Evolutionary conservation across 2,888 invertebrate species (phyloP).

Genomic region (Nephrotoma guestfalica): DNA sequence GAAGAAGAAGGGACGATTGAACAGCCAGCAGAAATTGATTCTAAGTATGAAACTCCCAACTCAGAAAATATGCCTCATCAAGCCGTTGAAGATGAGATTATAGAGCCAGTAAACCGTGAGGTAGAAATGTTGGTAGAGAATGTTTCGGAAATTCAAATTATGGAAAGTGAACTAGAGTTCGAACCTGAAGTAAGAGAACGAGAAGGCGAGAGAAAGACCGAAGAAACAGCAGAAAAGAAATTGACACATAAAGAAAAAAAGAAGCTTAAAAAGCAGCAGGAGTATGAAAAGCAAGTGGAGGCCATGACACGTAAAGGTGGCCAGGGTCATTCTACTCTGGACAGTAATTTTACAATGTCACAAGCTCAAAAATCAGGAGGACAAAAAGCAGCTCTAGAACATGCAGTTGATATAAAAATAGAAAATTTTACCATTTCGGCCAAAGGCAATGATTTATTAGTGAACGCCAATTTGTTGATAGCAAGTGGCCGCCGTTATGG

Average conservation of each 20-base stretch:
- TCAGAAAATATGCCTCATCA: neutral
- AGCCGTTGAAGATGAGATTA: neutral
- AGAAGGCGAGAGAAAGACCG: constrained; percentile 13
- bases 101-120: neutral
- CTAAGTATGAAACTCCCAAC: constrained; percentile 9
- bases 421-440: constrained; percentile 97
- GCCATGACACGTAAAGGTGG: constrained; percentile 73
- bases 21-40: constrained; percentile 15
- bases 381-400: constrained; percentile 68
- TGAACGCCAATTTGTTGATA: constrained; percentile 87
- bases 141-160: constrained; percentile 11
- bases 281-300: constrained; percentile 80
- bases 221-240: constrained; percentile 45
- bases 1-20: constrained; percentile 21
- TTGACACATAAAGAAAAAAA: constrained; percentile 85
- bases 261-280: constrained; percentile 75
- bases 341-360: constrained; percentile 91
- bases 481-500: constrained; percentile 92
- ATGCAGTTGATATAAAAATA: constrained; percentile 94
- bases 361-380: constrained; percentile 58
- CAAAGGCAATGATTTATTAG: constrained; percentile 92
- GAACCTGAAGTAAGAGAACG: constrained; percentile 3
- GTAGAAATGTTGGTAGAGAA: constrained; percentile 13
- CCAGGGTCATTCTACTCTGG: constrained; percentile 76
- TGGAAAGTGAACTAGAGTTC: constrained; percentile 6